Conservation (phyloP, 2,888 invertebrate species). For the Dicranocentrus wangi region DNA sequence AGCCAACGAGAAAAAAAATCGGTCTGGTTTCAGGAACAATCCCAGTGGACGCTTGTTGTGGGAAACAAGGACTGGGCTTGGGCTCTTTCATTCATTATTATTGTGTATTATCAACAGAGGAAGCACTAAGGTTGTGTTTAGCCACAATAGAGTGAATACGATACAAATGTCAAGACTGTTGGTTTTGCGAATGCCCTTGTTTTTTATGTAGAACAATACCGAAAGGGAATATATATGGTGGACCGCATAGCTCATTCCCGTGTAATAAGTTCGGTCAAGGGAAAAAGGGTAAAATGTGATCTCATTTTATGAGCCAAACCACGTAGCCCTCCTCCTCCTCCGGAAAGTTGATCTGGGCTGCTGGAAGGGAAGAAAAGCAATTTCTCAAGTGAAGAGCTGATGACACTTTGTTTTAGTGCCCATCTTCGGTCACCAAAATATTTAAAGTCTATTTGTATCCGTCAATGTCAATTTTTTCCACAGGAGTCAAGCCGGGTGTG, state of each 20-base stretch:
- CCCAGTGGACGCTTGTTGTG: slow-evolving; percentile 23
- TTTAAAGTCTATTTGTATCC: slow-evolving; percentile 66
- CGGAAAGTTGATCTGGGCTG: background rate
- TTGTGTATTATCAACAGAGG: background rate
- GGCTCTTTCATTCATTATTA: no score
- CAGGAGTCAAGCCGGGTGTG: slow-evolving; percentile 58
- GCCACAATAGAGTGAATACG: no score
- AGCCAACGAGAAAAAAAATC: slow-evolving; percentile 4
- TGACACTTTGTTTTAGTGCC: slow-evolving; percentile 61
- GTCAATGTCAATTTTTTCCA: slow-evolving; percentile 61
- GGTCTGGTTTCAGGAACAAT: slow-evolving; percentile 21
- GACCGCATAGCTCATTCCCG: background rate
- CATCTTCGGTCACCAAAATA: slow-evolving; percentile 65
- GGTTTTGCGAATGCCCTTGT: background rate
- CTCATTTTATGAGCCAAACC: background rate
- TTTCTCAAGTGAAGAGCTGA: slow-evolving; percentile 52
- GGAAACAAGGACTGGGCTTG: background rate
- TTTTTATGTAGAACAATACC: background rate
- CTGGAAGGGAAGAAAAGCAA: slow-evolving; percentile 18
- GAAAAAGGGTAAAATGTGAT: background rate
- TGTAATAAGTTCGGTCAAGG: background rate
- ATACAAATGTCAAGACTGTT: no score
- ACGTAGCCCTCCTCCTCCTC: background rate
- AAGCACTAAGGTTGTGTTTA: no score
- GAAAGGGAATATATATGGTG: background rate